Evolutionary conservation across 2,113 vertebrate species (phyloP).

Genomic region (Poeciliopsis retropinna): DNA sequence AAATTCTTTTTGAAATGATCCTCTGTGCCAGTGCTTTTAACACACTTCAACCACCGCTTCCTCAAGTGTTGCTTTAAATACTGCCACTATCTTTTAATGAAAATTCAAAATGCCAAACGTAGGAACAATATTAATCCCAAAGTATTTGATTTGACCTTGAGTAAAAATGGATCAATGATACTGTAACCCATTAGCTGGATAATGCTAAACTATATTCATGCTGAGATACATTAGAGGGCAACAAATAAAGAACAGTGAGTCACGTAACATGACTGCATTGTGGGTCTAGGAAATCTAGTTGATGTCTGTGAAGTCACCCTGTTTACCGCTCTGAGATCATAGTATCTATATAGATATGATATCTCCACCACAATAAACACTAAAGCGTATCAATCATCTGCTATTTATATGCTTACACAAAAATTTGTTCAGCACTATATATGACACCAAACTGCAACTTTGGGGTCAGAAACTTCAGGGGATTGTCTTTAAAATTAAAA

Average conservation of each 20-base stretch:
- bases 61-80: slow-evolving; percentile 23
- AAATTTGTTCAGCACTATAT: not conserved
- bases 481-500: not conserved
- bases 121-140: slow-evolving; percentile 14
- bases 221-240: slow-evolving; percentile 59
- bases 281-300: slow-evolving; percentile 62
- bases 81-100: slow-evolving; percentile 13
- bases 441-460: not conserved
- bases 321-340: slow-evolving; percentile 50
- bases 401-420: not conserved
- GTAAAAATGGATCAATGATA: slow-evolving; percentile 49
- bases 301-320: slow-evolving; percentile 55
- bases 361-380: slow-evolving; percentile 1
- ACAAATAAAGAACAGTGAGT: slow-evolving; percentile 59
- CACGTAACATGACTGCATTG: slow-evolving; percentile 59
- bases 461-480: not conserved
- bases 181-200: slow-evolving; percentile 54
- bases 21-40: slow-evolving; percentile 4
- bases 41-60: slow-evolving; percentile 6
- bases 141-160: slow-evolving; percentile 50
- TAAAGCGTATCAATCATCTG: slow-evolving; percentile 1
- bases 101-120: slow-evolving; percentile 19
- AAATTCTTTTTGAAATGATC: slow-evolving; percentile 4
- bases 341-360: slow-evolving; percentile 14
- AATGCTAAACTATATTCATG: slow-evolving; percentile 38